These are phyloP conservation scores for Tipula confusa DNA, from an alignment of 2,888 invertebrate species.

Conservation along the genomic window DNA sequence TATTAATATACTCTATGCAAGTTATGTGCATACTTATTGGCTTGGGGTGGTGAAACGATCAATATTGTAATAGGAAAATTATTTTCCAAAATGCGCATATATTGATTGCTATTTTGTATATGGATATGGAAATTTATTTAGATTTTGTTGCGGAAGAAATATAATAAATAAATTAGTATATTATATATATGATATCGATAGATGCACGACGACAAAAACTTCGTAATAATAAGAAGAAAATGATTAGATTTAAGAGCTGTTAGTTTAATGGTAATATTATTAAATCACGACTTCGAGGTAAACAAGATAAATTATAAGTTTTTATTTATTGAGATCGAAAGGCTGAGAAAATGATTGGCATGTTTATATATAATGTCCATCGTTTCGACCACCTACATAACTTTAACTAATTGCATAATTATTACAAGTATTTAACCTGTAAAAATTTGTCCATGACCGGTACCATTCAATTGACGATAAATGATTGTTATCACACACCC, in stretches of 20 bases:
- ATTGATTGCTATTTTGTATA: neutral
- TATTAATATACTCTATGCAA: neutral
- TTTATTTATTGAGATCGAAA: neutral
- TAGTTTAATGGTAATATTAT: neutral
- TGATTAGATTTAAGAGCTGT: neutral
- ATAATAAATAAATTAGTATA: neutral
- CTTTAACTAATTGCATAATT: neutral
- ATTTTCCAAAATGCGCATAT: neutral
- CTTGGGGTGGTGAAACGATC: slow-evolving; percentile 6
- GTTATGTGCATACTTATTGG: neutral
- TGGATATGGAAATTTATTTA: neutral
- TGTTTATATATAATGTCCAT: neutral
- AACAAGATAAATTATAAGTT: neutral
- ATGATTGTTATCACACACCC: neutral
- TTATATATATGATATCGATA: neutral
- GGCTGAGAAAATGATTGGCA: neutral
- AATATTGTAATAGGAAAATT: slow-evolving; percentile 17
- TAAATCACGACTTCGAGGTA: neutral
- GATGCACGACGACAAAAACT: neutral
- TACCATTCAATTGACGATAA: neutral
- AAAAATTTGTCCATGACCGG: neutral
- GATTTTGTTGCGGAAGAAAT: neutral
- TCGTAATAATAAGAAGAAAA: neutral
- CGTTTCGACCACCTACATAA: neutral
- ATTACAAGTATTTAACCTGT: neutral